Base-by-base conservation (phyloP, 2,888 invertebrate species). In the Auanema freiburgensis region DNA sequence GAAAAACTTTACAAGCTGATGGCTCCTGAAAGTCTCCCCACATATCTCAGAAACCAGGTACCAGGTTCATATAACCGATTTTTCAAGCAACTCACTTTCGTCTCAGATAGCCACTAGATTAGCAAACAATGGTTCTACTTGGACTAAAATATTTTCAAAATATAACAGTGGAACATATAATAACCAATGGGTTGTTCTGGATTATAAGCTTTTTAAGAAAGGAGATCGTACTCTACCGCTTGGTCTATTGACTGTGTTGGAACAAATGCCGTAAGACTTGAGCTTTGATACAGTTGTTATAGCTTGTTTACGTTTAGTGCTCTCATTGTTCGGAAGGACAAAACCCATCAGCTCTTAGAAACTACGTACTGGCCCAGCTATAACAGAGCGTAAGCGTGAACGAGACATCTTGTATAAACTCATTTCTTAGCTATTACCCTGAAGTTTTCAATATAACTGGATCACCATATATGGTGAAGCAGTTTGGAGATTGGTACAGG, bases 141-240 rank as follows among this genome's bases (percentile, higher is more conserved):
- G 76, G 76, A 72, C 72, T 0, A 64, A 68, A 25, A 71, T 67
- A 10, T 76, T 93, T 79, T 87, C 88, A 0, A 85, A 86, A 14
- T 89, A 88, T 82, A 91, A 91, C 86, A 91, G 91, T 46, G 90
- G 90, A 14, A 91, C 91, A 44, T 87, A 91, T 63, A 90, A 90
- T 84, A 91, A 92, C 81, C 92, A 93, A 83, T 94, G 93, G 72
- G 69, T 72, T 43, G 63, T 76, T 16, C 88, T 92, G 0, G 91
- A 92, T 84, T 90, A 90, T 79, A 89, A 88, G 57, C 87, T 87
- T 75, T 90, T 90, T 83, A 84, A 66, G 41, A 58, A 57, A 40
- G 68, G 68, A 24, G 55, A 61, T 14, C 33, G 41, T 33, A 49
- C 83, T 42, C 78, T 75, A 8, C 69, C 77, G 5, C 72, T 66